Evolutionary conservation across 2,113 vertebrate species (phyloP), one percentile per base, ranked within the genome.

Genomic region (Myiopsitta monachus): DNA sequence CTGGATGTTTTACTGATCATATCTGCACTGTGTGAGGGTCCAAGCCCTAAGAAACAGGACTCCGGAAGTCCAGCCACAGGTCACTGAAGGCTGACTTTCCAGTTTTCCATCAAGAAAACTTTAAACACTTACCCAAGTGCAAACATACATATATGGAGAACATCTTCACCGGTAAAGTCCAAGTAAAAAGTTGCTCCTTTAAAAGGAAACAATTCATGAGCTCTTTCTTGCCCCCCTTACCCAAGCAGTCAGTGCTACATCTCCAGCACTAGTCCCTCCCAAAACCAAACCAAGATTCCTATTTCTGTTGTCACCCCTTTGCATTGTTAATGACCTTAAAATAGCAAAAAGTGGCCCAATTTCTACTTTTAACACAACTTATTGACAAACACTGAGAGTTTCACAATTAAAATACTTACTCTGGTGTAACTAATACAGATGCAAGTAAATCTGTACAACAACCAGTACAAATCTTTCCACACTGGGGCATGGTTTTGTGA

Each of bases 121-220:
- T 30, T n/a, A 28, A 86, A 44, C 64, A 98, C 99, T 98, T 96
- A 99, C 99, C 99, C 99, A 87, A 99, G 97, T 4, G 98, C 96
- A 97, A 99, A 99, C 99, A 99, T 98, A 95, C 99, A 99, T 90
- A 99, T 98, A 90, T 99, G 99, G 72, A 99, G 98, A 10, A 97
- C 95, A 8, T 99, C 98, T 90, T 98, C 98, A 3, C 98, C 98
- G 0, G 96, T 97, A 89, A 99, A 99, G 89, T 99, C 99, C 81
- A 99, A 81, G 95, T 99, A 99, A 97, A 99, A 99, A 44, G 99
- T 97, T 14, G 99, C 98, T 44, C 99, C 99, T 99, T 84, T 23
- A 85, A 76, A 89, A 90, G 52, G 26, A 18, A 79, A 88, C 43
- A 57, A 87, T 73, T 78, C 3, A 26, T 91, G 54, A 75, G 33